Evolutionary conservation across 2,888 invertebrate genomes (phyloP).

Genomic region (Acrobasis suavella): DNA sequence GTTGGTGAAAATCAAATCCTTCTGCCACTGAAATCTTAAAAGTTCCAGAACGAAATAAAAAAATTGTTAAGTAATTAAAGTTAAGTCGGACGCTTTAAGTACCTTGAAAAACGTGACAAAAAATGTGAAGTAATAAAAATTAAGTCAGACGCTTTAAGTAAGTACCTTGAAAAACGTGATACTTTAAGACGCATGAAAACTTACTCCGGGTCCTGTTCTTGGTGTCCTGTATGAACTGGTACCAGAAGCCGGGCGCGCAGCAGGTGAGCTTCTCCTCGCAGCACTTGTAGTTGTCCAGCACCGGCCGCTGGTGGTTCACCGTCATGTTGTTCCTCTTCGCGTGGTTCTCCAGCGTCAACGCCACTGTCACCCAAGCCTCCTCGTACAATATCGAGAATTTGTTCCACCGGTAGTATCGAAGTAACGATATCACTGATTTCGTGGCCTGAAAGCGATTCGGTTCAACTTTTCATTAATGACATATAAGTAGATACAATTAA

Average conservation of each 20-base stretch:
- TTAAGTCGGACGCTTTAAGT: no score
- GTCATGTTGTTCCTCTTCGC: constrained; percentile 91
- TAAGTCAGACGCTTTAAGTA: no score
- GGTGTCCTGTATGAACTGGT: constrained; percentile 91
- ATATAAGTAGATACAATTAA: no score
- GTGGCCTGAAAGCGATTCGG: constrained; percentile 86
- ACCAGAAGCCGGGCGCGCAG: constrained; percentile 91
- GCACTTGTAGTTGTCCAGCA: constrained; percentile 88
- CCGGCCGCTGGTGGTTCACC: constrained; percentile 88
- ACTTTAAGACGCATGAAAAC: constrained; percentile 42
- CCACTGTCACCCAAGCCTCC: constrained; percentile 91
- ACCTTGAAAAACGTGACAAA: no score
- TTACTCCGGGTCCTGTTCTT: constrained; percentile 92
- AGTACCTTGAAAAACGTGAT: no score
- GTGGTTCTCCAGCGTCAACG: constrained; percentile 89
- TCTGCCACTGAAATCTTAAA: no score
- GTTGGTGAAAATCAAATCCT: no score
- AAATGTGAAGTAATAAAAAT: no score
- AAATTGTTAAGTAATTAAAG: no score
- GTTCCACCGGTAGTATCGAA: constrained; percentile 96
- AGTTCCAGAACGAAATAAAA: no score
- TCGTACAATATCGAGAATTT: constrained; percentile 95
- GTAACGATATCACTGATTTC: constrained; percentile 95
- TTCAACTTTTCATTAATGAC: no score
- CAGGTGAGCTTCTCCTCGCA: constrained; percentile 89